A percentile compares a stretch with the other conserved stretches of the same genome.
phyloP scores from a whole-genome alignment of 2,113 vertebrate genomes.

The Xyliphius kryptos region DNA sequence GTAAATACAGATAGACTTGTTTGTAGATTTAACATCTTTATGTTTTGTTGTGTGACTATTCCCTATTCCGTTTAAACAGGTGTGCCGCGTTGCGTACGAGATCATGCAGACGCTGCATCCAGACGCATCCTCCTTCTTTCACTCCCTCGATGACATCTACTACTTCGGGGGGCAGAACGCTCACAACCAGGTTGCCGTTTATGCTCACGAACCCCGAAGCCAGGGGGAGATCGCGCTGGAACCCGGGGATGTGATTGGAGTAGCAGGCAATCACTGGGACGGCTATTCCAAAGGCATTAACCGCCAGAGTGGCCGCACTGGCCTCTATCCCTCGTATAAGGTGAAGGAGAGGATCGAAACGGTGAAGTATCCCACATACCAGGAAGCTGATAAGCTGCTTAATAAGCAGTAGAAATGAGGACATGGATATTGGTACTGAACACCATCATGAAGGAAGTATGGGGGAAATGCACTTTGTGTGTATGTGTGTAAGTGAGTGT shows the following conservation, averaged over 20 bases:
- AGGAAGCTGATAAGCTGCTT: conserved; percentile 76
- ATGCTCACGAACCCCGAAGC: conserved; percentile 73
- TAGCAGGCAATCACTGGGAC: conserved; percentile 88
- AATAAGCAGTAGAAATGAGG: conserved; percentile 36
- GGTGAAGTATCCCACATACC: conserved; percentile 82
- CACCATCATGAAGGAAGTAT: conserved; percentile 20
- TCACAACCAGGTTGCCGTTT: conserved; percentile 83
- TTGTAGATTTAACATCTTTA: too few relatives aligned
- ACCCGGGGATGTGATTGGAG: conserved; percentile 79
- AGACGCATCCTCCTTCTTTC: conserved; percentile 78
- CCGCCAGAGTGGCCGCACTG: conserved; percentile 78
- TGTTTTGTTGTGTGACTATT: too few relatives aligned
- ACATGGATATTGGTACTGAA: conserved; percentile 6
- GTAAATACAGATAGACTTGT: too few relatives aligned
- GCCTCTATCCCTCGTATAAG: conserved; percentile 86
- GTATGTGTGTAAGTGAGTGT: conserved; percentile 22
- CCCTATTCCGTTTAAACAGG: conserved; percentile 52
- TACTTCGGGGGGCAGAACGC: conserved; percentile 88
- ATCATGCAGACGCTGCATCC: conserved; percentile 88
- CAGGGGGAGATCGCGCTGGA: conserved; percentile 80
- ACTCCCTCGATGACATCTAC: conserved; percentile 86
- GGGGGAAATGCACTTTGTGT: conserved; percentile 37
- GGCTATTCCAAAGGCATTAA: conserved; percentile 87
- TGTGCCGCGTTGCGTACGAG: conserved; percentile 86
- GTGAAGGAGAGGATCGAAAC: conserved; percentile 84